Evolutionary conservation across 2,113 vertebrate species (phyloP), one percentile per base, ranked within the genome.

Genomic region (Pheucticus melanocephalus): DNA sequence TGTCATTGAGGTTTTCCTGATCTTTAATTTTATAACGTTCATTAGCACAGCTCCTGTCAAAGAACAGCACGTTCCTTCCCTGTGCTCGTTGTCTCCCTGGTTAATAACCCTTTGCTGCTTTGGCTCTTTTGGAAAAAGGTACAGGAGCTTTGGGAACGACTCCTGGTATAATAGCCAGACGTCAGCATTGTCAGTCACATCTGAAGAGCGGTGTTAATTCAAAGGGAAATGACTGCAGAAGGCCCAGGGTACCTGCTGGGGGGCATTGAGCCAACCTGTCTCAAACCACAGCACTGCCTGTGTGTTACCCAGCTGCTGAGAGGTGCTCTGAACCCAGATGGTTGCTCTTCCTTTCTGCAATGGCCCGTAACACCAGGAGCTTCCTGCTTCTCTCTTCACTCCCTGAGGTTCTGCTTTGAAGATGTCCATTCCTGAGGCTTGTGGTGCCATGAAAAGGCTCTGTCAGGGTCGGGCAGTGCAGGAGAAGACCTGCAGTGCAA

Each of bases 41-140:
- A 64, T 97, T 93, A 91, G 80, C 37, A 48, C 60, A 47, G 61
- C 65, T 90, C 35, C 39, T 79, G 57, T 82, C 77, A 92, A 87
- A 93, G 97, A 95, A 86, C 93, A 95, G 82, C 79, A 71, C 2
- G 10, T 90, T 93, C 82, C 64, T 79, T 83, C 78, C 56, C 65
- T 69, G 65, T 72, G 88, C 75, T 81, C 4, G 0, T 66, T 75
- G 63, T 94, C 63, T 96, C 75, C 56, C 44, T 0, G 1, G 42
- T 87, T 96, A 91, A 93, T 77, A 85, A 92, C 63, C 82, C 45
- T 87, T 79, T 56, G 77, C 63, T 82, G 54, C 71, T 94, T 72
- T 70, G 57, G 44, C 56, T 76, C 12, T 1, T 77, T 68, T 79
- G 59, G 78, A 79, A 77, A 86, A 83, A 73, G 65, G 66, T 33